Evolutionary conservation across 2,888 invertebrate species (phyloP).

Genomic region (Metallyticus violacea): DNA sequence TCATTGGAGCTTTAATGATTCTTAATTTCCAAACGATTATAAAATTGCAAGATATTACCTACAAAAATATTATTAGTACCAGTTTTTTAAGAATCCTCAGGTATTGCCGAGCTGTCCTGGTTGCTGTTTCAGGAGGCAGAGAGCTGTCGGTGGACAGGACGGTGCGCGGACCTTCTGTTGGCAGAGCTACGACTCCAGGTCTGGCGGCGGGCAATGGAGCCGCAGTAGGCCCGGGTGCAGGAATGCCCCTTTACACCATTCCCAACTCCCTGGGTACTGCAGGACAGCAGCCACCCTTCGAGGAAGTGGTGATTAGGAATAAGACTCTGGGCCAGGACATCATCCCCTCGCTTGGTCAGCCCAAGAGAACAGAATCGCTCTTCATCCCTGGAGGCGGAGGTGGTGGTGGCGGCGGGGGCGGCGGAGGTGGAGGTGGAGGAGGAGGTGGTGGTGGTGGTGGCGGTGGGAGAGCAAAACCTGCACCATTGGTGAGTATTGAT

Average conservation of each 20-base stretch:
- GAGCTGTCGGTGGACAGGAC: slow-evolving; percentile 50
- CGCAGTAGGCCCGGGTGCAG: slow-evolving; percentile 55
- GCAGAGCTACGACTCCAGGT: slow-evolving; percentile 54
- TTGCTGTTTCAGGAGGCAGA: slow-evolving; percentile 32
- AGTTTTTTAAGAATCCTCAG: no score
- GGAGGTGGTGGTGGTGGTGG: neutral
- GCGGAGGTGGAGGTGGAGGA: neutral
- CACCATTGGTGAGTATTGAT: slow-evolving; percentile 38
- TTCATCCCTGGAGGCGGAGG: slow-evolving; percentile 55
- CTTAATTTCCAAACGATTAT: no score
- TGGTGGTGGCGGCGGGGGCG: slow-evolving; percentile 39
- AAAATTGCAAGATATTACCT: no score
- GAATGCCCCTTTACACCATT: slow-evolving; percentile 48
- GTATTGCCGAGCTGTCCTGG: no score
- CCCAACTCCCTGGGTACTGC: slow-evolving; percentile 39
- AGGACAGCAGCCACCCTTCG: slow-evolving; percentile 62
- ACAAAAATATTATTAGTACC: no score
- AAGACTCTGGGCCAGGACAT: slow-evolving; percentile 84
- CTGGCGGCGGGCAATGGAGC: slow-evolving; percentile 61
- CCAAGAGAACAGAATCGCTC: slow-evolving; percentile 87
- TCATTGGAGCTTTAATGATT: no score
- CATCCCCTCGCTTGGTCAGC: slow-evolving; percentile 81
- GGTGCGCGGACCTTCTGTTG: slow-evolving; percentile 53
- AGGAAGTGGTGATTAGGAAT: slow-evolving; percentile 77
- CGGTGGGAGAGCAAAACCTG: slow-evolving; percentile 34